These are phyloP conservation scores for Sandelia bainsii DNA, from an alignment of 2,797 vertebrate genomes.

Conservation along the genomic window DNA sequence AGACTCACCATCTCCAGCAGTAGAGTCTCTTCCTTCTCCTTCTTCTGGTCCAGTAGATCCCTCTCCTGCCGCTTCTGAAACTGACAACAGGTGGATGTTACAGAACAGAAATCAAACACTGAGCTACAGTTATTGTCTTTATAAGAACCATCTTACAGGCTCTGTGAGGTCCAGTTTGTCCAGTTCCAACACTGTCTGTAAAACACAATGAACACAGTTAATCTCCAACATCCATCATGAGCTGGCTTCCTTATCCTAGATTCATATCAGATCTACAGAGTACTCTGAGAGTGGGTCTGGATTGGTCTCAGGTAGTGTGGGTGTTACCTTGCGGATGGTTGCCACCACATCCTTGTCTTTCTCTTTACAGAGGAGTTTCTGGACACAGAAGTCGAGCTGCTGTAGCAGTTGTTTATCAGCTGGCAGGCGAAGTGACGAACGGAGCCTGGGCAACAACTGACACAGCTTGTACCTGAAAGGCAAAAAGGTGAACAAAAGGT, in stretches of 20 bases:
- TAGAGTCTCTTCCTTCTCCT: conserved; percentile 91
- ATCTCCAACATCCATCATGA: background rate
- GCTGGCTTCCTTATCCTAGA: background rate
- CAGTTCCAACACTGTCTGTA: conserved; percentile 92
- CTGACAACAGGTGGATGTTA: conserved; percentile 62
- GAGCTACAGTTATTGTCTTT: background rate
- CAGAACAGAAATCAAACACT: background rate
- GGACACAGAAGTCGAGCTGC: conserved; percentile 92
- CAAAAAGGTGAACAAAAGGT: background rate
- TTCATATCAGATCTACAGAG: background rate
- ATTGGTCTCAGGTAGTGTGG: conserved; percentile 1
- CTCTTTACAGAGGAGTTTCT: conserved; percentile 93
- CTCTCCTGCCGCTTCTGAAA: conserved; percentile 92
- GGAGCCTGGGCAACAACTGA: conserved; percentile 91
- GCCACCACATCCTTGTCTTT: conserved; percentile 95
- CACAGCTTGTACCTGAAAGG: conserved; percentile 89
- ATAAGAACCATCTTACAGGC: conserved; percentile 83
- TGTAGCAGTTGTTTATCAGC: conserved; percentile 93
- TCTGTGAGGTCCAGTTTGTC: conserved; percentile 95
- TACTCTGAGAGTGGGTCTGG: background rate
- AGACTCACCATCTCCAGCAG: conserved; percentile 92
- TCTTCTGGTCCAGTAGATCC: conserved; percentile 93
- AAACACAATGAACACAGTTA: conserved; percentile 32
- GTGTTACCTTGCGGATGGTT: conserved; percentile 88
- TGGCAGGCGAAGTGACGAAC: conserved; percentile 90